A percentile compares a stretch with the other conserved stretches of the same genome.
These are phyloP conservation scores for Fulica atra DNA, from an alignment of 2,113 vertebrate species.

Conservation along the genomic window DNA sequence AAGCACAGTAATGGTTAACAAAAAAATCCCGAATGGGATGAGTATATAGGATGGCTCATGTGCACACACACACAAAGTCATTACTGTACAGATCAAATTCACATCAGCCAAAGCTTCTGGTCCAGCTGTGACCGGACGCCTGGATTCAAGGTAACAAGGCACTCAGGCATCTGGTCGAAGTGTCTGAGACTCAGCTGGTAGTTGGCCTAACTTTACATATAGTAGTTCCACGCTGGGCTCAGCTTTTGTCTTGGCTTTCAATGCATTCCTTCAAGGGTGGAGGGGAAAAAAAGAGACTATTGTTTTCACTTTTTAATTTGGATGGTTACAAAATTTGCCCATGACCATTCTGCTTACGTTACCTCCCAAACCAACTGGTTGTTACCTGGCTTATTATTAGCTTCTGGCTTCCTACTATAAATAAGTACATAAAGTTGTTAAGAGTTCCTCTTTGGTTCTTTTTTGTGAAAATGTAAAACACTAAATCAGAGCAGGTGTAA, in stretches of 20 bases:
- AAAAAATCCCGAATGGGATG: background rate
- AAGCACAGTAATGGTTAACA: background rate
- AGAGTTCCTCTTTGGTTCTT: background rate
- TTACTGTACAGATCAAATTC: background rate
- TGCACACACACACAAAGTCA: background rate
- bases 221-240: background rate
- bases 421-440: background rate
- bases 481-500: background rate
- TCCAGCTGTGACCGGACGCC: background rate
- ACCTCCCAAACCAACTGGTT: background rate
- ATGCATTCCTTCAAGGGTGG: rapidly evolving
- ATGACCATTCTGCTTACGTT: background rate
- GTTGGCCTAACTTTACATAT: background rate
- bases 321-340: background rate
- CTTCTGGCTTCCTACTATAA: background rate
- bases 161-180: rapidly evolving
- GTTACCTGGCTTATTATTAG: background rate
- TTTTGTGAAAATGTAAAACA: background rate
- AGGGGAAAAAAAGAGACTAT: background rate
- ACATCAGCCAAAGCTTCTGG: background rate
- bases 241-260: background rate
- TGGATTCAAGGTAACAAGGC: background rate
- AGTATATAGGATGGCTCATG: background rate
- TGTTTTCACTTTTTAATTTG: background rate
- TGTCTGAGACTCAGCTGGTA: background rate